Evolutionary conservation across 1,140 invertebrate genomes (phyloP).

Genomic region (Heliconius nattereri): DNA sequence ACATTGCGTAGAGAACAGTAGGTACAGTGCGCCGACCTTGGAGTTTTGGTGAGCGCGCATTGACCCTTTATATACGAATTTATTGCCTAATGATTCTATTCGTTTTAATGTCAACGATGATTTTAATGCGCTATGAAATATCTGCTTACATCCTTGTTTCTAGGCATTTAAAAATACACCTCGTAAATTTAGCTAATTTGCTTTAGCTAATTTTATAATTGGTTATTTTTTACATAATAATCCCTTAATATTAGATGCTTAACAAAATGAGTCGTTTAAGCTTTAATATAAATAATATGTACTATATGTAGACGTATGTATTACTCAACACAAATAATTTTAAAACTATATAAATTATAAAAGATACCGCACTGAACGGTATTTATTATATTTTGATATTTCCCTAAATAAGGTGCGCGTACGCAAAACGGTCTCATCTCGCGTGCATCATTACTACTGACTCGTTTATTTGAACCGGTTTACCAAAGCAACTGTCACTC

Average conservation of each 20-base stretch:
- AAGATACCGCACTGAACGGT: neutral
- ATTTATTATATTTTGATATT: constrained; percentile 20
- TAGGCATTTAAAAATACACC: neutral
- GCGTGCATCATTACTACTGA: constrained; percentile 47
- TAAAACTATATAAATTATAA: neutral
- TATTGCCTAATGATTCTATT: constrained; percentile 45
- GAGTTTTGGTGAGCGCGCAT: constrained; percentile 50
- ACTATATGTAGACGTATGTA: neutral
- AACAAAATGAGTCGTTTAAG: neutral
- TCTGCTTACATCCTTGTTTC: neutral
- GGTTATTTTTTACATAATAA: neutral
- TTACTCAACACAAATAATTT: neutral
- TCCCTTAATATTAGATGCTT: neutral
- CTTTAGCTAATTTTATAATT: neutral
- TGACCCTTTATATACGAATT: constrained; percentile 54
- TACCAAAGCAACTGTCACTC: constrained; percentile 34
- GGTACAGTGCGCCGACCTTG: constrained; percentile 48
- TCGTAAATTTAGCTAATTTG: neutral
- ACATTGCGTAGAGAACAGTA: constrained; percentile 46
- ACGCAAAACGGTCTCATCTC: constrained; percentile 37
- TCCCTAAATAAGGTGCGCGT: constrained; percentile 33
- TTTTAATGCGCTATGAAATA: constrained; percentile 23
- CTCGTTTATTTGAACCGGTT: constrained; percentile 46
- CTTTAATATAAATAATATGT: neutral
- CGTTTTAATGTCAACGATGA: constrained; percentile 40